Evolutionary conservation across 1,140 invertebrate genomes (phyloP), one percentile per base, ranked within the genome.

Genomic region (Popillia japonica): DNA sequence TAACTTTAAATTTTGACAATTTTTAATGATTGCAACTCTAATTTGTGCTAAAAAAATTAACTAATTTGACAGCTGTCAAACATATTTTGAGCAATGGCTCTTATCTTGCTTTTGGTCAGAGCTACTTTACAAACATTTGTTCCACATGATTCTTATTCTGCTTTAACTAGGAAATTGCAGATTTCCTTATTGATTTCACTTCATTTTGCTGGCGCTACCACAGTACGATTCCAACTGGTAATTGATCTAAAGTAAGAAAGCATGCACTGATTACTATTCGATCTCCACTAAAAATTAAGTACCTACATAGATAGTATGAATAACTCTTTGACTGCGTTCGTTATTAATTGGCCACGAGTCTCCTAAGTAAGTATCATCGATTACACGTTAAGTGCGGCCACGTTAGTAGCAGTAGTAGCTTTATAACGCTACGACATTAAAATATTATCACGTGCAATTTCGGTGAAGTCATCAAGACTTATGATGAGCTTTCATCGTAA

Each of bases 401-500:
- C 44, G 44, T 4, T 11, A 10, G 17, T n/a, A 10, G 44, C 7
- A 3, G 8, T 4, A 8, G 11, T 9, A 14, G 11, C 44, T 48
- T 48, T 48, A 48, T 48, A n/a, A 64, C 61, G 61, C 9, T 9
- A 64, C 61, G 23, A 41, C 72, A 42, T 73, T 42, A 73, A 73
- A 40, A 73, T 73, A 73, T 73, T 73, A 73, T 40, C 72, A 42
- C 72, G 72, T 42, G 72, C 72, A 40, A 75, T 75, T 75, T 55
- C 42, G 41, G 40, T 42, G 44, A 48, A 75, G 74, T 75, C 74
- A 48, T 55, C 74, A 75, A 75, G 74, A 75, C 34, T 75, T 75
- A 48, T 75, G 74, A 75, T 75, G 44, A 55, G 74, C 74, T 75
- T 75, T 75, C 74, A 75, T 75, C 74, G 41, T 55, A 75, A 48